Conservation (phyloP, 53 echinoderm and acorn worm genomes). For the Hippasteria phrygiana region DNA sequence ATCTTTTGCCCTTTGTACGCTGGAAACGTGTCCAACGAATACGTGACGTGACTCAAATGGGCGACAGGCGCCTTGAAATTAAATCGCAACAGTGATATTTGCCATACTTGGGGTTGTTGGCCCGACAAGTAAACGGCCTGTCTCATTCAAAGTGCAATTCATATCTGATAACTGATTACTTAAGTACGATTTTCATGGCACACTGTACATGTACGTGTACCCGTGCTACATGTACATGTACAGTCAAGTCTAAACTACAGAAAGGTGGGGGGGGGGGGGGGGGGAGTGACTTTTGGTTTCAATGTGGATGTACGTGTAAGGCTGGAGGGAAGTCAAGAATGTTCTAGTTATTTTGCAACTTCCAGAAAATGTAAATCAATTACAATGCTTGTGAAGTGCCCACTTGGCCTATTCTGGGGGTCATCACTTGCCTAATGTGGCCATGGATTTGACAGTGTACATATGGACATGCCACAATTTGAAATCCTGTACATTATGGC, state of each 20-base stretch:
- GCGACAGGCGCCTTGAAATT: not conserved
- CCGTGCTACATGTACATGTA: too few species aligned
- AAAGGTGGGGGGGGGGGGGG: too few species aligned
- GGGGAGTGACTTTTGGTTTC: not conserved
- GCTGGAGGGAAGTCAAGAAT: not conserved
- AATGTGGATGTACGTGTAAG: not conserved
- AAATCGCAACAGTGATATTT: not conserved
- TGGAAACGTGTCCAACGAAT: not conserved
- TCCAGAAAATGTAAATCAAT: too few species aligned
- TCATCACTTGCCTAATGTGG: too few species aligned
- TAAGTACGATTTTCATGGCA: not conserved
- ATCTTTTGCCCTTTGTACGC: not conserved
- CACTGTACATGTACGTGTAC: too few species aligned
- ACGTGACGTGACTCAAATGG: not conserved
- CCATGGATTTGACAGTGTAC: too few species aligned
- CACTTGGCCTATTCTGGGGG: too few species aligned
- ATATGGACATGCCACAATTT: too few species aligned
- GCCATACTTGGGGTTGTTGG: not conserved
- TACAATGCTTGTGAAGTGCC: too few species aligned
- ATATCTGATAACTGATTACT: slow-evolving; percentile 4
- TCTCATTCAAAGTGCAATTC: not conserved
- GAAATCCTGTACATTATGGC: too few species aligned
- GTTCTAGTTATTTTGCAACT: too few species aligned
- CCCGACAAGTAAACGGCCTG: not conserved
- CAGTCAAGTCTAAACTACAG: not conserved